Percentiles rank a stretch among this genome's conserved stretches.
Conservation (phyloP, 2,888 invertebrate genomes). For the Nipponacmea schrenckii region DNA sequence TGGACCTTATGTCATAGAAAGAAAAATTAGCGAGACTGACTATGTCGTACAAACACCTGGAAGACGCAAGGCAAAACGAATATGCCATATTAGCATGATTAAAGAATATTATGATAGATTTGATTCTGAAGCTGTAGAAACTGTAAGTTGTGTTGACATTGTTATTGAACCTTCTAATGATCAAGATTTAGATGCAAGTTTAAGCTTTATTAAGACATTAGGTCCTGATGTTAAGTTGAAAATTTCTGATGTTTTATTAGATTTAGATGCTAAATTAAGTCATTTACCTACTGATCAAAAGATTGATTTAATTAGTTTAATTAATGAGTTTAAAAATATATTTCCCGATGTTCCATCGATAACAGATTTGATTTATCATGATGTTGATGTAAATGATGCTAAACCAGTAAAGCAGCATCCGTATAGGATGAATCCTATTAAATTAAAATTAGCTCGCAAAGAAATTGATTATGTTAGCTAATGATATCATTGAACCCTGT, state of each 20-base stretch:
- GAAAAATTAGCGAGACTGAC: constrained; percentile 6
- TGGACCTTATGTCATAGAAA: constrained; percentile 10
- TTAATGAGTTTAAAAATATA: not conserved
- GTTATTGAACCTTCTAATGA: too few species aligned
- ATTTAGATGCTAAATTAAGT: not conserved
- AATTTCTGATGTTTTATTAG: not conserved
- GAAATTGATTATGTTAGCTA: constrained; percentile 41
- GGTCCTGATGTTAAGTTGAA: not conserved
- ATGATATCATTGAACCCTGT: constrained; percentile 41
- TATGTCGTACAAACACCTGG: too few species aligned
- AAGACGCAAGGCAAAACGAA: not conserved
- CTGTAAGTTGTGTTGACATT: too few species aligned
- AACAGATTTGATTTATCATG: constrained; percentile 12
- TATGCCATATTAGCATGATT: constrained; percentile 20
- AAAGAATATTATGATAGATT: constrained; percentile 14
- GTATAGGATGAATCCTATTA: constrained; percentile 21
- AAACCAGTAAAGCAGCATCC: constrained; percentile 23
- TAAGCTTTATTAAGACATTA: too few species aligned
- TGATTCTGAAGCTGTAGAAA: too few species aligned
- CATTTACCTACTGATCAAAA: constrained; percentile 5
- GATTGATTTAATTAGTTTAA: not conserved
- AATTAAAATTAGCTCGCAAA: constrained; percentile 18
- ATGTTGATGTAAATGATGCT: constrained; percentile 22
- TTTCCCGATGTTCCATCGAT: constrained; percentile 20
- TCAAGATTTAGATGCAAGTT: too few species aligned